Evolutionary conservation across 2,797 vertebrate genomes (phyloP).

Genomic region (Carcharodon carcharias): DNA sequence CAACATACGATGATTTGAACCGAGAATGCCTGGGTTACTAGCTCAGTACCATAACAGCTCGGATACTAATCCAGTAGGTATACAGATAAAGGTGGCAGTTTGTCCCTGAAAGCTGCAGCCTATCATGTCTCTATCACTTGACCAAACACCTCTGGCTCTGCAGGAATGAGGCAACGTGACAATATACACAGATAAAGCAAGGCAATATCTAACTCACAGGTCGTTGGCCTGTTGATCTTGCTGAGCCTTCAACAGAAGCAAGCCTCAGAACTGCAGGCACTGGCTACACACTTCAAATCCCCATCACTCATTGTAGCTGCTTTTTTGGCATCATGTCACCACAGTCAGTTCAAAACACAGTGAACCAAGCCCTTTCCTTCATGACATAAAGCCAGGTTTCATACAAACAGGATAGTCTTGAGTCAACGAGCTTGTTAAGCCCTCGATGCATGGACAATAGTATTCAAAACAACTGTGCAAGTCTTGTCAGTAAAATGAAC

Average conservation of each 20-base stretch:
- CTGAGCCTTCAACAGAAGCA: neutral
- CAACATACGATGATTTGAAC: neutral
- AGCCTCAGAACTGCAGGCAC: neutral
- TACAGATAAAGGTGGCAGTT: neutral
- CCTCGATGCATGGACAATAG: neutral
- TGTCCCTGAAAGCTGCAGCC: neutral
- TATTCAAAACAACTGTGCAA: neutral
- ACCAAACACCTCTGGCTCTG: neutral
- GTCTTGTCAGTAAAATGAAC: neutral
- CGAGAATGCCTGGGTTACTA: neutral
- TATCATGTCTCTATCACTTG: neutral
- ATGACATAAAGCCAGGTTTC: neutral
- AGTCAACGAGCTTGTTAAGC: neutral
- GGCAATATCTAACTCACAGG: neutral
- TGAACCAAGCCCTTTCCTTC: neutral
- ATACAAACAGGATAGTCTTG: neutral
- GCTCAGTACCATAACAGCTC: neutral
- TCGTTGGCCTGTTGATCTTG: neutral
- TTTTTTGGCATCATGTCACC: neutral
- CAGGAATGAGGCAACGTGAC: neutral
- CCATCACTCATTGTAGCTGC: neutral
- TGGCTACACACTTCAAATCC: neutral
- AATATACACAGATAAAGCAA: neutral
- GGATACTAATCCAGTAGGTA: neutral
- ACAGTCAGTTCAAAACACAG: neutral